Conservation (phyloP, 1,140 invertebrate genomes). For the Euglossa dilemma region DNA sequence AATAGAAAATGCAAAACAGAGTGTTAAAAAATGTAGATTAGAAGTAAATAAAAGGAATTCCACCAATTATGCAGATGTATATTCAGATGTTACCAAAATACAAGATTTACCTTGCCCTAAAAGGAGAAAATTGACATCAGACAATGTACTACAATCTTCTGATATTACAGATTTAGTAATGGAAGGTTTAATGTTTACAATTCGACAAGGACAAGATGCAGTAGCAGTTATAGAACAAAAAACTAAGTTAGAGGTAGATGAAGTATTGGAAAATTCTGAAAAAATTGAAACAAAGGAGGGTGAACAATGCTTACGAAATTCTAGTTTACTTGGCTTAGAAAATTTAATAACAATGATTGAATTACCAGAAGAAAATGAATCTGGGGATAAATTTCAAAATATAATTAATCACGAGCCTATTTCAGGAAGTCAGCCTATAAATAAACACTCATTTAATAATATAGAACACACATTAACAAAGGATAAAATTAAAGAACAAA, state of each 20-base stretch:
- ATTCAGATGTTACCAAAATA: background rate
- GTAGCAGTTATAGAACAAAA: slow-evolving; percentile 79
- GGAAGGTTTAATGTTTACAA: slow-evolving; percentile 81
- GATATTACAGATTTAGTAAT: slow-evolving; percentile 80
- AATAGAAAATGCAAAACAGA: slow-evolving; percentile 66
- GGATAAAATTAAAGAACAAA: background rate
- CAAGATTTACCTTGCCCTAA: background rate
- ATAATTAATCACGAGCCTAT: background rate
- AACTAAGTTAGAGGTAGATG: slow-evolving; percentile 78
- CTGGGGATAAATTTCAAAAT: slow-evolving; percentile 11
- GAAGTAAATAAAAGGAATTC: background rate
- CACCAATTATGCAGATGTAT: background rate
- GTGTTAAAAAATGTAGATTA: background rate
- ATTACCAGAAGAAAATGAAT: slow-evolving; percentile 42
- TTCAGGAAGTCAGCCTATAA: background rate
- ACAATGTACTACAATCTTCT: slow-evolving; percentile 69
- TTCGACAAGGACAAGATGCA: slow-evolving; percentile 76
- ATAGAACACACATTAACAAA: background rate
- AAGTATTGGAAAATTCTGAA: slow-evolving; percentile 80
- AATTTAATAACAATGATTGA: slow-evolving; percentile 79
- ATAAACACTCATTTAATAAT: slow-evolving; percentile 26
- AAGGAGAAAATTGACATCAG: slow-evolving; percentile 10
- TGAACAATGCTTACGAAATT: slow-evolving; percentile 77
- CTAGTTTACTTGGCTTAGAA: slow-evolving; percentile 77
- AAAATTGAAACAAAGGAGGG: slow-evolving; percentile 78